These are phyloP conservation scores for Lacerta viridis DNA, from an alignment of 2,797 vertebrate genomes.

Conservation along the genomic window DNA sequence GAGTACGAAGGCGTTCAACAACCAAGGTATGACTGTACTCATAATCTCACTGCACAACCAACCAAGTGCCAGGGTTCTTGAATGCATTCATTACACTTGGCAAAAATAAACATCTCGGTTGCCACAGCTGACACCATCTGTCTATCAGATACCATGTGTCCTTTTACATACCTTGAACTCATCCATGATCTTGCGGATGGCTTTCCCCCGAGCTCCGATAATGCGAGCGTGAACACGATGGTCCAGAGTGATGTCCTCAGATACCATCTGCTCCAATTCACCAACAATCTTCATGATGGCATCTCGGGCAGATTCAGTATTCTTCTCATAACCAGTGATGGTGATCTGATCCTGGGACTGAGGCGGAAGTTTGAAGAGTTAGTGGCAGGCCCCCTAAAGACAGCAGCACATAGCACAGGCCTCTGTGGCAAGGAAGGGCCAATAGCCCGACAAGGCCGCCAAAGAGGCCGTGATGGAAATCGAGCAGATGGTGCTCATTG, in stretches of 20 bases:
- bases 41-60: background rate
- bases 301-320: constrained; percentile 92
- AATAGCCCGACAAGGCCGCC: background rate
- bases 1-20: too few relatives aligned
- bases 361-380: background rate
- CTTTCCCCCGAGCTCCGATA: constrained; percentile 96
- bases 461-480: background rate
- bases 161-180: constrained; percentile 91
- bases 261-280: constrained; percentile 97
- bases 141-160: accelerated
- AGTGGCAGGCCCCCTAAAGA: background rate
- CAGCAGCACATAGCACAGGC: background rate
- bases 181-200: constrained; percentile 98
- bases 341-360: constrained; percentile 94
- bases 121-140: background rate
- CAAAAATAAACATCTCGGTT: background rate
- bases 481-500: background rate
- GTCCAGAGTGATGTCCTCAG: constrained; percentile 94
- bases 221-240: constrained; percentile 96
- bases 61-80: background rate
- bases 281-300: constrained; percentile 95
- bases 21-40: too few relatives aligned
- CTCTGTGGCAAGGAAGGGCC: background rate
- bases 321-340: constrained; percentile 97
- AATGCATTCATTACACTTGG: background rate